These are phyloP conservation scores for Hydropsyche tenuis DNA, from an alignment of 1,140 invertebrate species.

Conservation along the genomic window DNA sequence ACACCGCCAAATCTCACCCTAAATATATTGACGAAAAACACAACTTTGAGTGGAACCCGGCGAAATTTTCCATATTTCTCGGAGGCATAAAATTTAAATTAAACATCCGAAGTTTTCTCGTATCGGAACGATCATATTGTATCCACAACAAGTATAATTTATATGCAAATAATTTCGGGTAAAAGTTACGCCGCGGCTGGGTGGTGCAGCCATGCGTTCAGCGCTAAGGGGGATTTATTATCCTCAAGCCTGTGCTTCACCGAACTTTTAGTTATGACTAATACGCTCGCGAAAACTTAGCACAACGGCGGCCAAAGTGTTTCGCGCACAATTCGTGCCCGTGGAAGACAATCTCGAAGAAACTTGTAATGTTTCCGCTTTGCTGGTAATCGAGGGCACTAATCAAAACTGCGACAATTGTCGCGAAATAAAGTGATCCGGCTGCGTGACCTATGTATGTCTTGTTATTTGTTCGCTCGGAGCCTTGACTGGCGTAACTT, in stretches of 20 bases:
- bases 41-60: no score
- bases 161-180: slow-evolving; percentile 27
- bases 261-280: slow-evolving; percentile 25
- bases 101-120: slow-evolving; percentile 10
- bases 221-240: slow-evolving; percentile 24
- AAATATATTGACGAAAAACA: no score
- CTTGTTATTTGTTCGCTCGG: no score
- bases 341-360: no score
- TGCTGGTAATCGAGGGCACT: no score
- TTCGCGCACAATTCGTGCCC: background rate
- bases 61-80: slow-evolving; percentile 1
- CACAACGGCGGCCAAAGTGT: background rate
- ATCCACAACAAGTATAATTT: slow-evolving; percentile 21
- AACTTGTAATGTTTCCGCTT: no score
- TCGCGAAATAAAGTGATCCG: no score
- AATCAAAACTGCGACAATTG: no score
- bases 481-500: no score
- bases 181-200: slow-evolving; percentile 2
- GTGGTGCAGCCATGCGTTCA: slow-evolving; percentile 26
- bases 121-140: slow-evolving; percentile 17
- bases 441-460: no score
- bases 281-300: slow-evolving; percentile 13
- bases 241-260: slow-evolving; percentile 16
- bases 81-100: background rate
- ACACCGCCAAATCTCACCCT: no score